Evolutionary conservation across 1,140 invertebrate genomes (phyloP), one percentile per base, ranked within the genome.

Genomic region (Cyrtorhinus lividipennis): DNA sequence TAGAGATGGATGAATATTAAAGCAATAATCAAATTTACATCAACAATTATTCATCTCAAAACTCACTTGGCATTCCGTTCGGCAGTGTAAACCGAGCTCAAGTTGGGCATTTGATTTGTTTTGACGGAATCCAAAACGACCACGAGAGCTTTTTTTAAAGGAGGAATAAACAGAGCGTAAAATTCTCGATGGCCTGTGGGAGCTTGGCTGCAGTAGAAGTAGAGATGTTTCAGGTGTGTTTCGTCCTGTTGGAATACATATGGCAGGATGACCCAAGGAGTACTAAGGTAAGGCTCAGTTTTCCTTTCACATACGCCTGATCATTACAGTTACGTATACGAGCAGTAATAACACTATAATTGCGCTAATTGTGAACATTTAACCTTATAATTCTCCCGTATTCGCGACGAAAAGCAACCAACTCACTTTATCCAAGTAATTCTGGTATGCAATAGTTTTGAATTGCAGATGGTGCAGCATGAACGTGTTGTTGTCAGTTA

Each of bases 61-160:
- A 75, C 81, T 79, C 78, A 88, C 86, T 84, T 90, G 15, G 80
- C 78, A 65, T 81, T 81, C 68, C 89, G 79, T 73, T 96, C 93
- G 18, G 82, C 78, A 18, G 80, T 78, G 68, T 92, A 97, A 24
- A 98, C 71, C n/a, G 81, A 82, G 66, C 80, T 83, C 75, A 98
- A 80, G 73, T 95, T 95, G 0, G 93, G 92, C 83, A 98, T 86
- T 72, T 96, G 90, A 73, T 97, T 94, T 18, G 86, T 90, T 64
- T 83, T 80, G 0, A 95, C 93, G 0, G 86, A 85, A 74, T 98
- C 95, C 24, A 93, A 74, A 2, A 95, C 87, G 73, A 92, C 87
- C 24, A 98, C 77, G 22, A 85, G 77, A 0, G 79, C 89, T 69
- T 85, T 86, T 73, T 87, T 90, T 0, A 78, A 80, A 5, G 86